Evolutionary conservation across 2,888 invertebrate species (phyloP).

Genomic region (Lymantria monacha): DNA sequence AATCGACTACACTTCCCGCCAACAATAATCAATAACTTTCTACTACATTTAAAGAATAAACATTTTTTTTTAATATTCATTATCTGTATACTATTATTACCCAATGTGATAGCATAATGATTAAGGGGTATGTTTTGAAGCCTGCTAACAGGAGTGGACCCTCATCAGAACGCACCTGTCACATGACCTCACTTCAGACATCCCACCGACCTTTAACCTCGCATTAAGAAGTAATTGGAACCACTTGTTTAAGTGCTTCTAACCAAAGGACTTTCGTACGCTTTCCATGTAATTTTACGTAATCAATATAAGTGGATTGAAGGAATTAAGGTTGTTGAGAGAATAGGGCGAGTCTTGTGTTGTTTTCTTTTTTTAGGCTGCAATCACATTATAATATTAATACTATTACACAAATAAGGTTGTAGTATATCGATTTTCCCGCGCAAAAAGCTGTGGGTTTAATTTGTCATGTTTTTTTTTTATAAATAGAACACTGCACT

Average conservation of each 20-base stretch:
- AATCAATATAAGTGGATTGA: background rate
- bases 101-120: constrained; percentile 24
- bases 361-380: no score
- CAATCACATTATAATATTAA: no score
- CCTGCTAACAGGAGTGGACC: constrained; percentile 32
- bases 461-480: no score
- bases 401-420: no score
- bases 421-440: no score
- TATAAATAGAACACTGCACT: no score
- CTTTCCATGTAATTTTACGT: background rate
- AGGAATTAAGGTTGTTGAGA: background rate
- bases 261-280: background rate
- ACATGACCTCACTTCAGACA: constrained; percentile 33
- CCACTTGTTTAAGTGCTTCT: constrained; percentile 3
- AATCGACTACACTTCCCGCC: no score
- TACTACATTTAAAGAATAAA: no score
- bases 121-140: constrained; percentile 24
- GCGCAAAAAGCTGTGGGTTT: no score
- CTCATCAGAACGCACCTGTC: constrained; percentile 47
- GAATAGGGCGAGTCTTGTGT: background rate
- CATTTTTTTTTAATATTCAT: no score
- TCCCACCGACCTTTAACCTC: constrained; percentile 33
- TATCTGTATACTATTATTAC: background rate
- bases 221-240: constrained; percentile 42
- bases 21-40: no score